Percentiles rank a stretch among this genome's conserved stretches.
Evolutionary conservation across 2,888 invertebrate species (phyloP).

Genomic region (Hypomecis atomaria): DNA sequence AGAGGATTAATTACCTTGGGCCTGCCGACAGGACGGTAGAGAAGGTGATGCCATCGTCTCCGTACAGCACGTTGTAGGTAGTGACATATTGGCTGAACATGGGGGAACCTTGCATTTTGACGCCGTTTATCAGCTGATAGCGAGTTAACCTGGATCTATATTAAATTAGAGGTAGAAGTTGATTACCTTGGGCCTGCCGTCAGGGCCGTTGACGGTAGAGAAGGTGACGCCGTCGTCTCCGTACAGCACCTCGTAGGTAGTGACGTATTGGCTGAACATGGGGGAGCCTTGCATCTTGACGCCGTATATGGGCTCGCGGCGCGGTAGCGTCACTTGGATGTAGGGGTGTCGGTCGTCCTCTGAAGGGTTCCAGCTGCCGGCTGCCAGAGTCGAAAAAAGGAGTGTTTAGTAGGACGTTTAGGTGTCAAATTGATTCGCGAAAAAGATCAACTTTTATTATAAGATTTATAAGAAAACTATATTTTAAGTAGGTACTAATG

Average conservation of each 20-base stretch:
- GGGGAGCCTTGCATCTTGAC: constrained; percentile 89
- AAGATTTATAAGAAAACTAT: background rate
- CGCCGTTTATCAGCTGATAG: constrained; percentile 89
- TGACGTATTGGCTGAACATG: constrained; percentile 88
- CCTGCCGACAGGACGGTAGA: constrained; percentile 19
- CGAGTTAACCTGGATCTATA: constrained; percentile 86
- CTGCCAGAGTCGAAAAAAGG: constrained; percentile 45
- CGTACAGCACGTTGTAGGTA: constrained; percentile 89
- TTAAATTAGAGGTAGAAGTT: background rate
- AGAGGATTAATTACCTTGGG: constrained; percentile 23
- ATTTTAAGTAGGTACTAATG: no score
- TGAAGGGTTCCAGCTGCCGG: constrained; percentile 89
- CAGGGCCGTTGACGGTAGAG: constrained; percentile 24
- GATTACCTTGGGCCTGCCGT: constrained; percentile 28
- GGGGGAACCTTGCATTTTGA: constrained; percentile 89
- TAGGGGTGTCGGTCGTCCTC: constrained; percentile 20
- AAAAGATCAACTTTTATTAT: no score
- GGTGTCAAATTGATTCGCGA: no score
- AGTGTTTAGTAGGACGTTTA: no score
- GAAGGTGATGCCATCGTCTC: constrained; percentile 70
- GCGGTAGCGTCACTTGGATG: constrained; percentile 87
- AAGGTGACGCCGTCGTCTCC: constrained; percentile 76
- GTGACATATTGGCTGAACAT: constrained; percentile 90
- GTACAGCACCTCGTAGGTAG: constrained; percentile 89
- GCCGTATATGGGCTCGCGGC: constrained; percentile 89